A percentile compares a stretch with the other conserved stretches of the same genome.
phyloP scores from a whole-genome alignment of 2,797 vertebrate species.

The Galaxias olidus region DNA sequence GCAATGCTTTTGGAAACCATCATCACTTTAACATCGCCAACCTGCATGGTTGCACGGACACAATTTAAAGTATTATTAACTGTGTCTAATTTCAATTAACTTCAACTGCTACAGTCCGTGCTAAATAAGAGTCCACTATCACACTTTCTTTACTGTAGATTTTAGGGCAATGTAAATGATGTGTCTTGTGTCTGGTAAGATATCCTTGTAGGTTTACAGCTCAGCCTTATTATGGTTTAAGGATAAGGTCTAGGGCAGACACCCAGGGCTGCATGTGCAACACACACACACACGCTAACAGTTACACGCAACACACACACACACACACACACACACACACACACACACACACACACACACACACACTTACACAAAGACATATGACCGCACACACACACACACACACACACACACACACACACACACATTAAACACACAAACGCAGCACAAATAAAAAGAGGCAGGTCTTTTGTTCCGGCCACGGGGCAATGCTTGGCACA shows the following conservation, averaged over 20 bases:
- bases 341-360: background rate
- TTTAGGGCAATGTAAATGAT: constrained; percentile 69
- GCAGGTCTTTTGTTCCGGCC: constrained; percentile 43
- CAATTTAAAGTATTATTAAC: no score
- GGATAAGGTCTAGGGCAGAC: constrained; percentile 39
- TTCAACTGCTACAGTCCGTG: no score
- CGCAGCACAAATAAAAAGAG: constrained; percentile 30
- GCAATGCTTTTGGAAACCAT: no score
- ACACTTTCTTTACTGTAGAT: constrained; percentile 1
- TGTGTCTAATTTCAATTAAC: no score
- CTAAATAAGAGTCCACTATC: no score
- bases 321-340: background rate
- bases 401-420: background rate
- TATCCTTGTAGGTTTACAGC: constrained; percentile 76
- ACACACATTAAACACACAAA: background rate
- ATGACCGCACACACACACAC: constrained; percentile 8
- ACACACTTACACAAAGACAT: constrained; percentile 2
- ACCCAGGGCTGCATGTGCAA: constrained; percentile 21
- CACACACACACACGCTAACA: no score
- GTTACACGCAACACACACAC: no score
- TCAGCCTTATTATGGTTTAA: constrained; percentile 68
- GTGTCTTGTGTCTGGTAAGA: constrained; percentile 65
- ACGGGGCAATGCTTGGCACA: constrained; percentile 35
- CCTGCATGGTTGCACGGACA: no score
- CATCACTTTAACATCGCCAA: no score